Percentiles rank a stretch among this genome's conserved stretches.
Conservation (phyloP, 1,140 invertebrate genomes). For the Drosophila pandora region DNA sequence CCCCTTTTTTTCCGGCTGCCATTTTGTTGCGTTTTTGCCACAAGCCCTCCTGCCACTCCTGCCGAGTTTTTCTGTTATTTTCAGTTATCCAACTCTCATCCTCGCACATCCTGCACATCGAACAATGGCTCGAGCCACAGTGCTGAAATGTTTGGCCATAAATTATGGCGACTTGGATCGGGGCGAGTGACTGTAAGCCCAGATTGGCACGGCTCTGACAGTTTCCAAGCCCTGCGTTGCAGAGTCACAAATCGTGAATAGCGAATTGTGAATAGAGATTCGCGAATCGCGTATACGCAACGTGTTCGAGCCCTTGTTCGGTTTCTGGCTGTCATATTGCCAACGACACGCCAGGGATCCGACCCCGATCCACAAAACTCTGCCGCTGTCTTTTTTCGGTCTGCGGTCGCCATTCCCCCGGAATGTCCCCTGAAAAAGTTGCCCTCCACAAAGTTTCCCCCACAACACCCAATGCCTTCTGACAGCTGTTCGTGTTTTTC, state of each 20-base stretch:
- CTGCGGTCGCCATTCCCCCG: conserved; percentile 35
- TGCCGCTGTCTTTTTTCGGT: conserved; percentile 16
- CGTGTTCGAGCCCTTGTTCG: conserved; percentile 17
- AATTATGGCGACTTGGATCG: conserved; percentile 64
- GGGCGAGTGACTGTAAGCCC: conserved; percentile 17
- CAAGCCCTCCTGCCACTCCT: not conserved
- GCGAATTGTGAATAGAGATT: not conserved
- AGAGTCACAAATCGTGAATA: conserved; percentile 28
- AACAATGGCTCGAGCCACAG: conserved; percentile 60
- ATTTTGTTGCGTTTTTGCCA: conserved; percentile 72
- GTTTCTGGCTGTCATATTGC: conserved; percentile 57
- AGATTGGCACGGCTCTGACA: conserved; percentile 44
- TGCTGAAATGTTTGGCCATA: conserved; percentile 76
- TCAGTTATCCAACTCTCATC: conserved; percentile 14
- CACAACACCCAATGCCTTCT: conserved; percentile 18
- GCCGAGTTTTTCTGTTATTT: conserved; percentile 16
- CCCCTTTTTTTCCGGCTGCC: conserved; percentile 33
- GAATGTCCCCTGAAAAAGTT: conserved; percentile 48
- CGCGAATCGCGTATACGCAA: conserved; percentile 62
- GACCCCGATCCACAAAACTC: not conserved
- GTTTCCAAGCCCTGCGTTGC: conserved; percentile 40
- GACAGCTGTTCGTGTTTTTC: conserved; percentile 73
- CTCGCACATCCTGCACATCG: conserved; percentile 53
- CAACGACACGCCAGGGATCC: conserved; percentile 65
- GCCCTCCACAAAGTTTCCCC: conserved; percentile 33